Percentiles rank a stretch among this genome's conserved stretches.
phyloP scores from a whole-genome alignment of 2,888 invertebrate genomes.

The Odontothrips loti region DNA sequence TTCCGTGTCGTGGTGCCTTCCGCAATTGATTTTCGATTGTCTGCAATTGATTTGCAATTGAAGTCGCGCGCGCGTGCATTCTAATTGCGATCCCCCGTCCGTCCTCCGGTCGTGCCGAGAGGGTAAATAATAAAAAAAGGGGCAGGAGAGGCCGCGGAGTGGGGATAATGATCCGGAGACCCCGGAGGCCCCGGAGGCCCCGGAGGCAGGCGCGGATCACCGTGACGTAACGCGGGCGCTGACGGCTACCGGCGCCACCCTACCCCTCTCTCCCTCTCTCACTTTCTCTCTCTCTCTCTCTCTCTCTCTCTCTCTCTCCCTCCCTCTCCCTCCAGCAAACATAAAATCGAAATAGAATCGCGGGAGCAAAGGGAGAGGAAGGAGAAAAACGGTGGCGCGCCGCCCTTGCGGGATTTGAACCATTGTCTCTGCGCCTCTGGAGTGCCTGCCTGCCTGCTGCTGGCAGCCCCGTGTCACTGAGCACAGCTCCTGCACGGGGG shows the following conservation, averaged over 20 bases:
- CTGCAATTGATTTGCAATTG: constrained; percentile 10
- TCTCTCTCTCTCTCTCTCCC: background rate
- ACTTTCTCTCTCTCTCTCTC: background rate
- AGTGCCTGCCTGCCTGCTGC: no score
- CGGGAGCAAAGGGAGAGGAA: background rate
- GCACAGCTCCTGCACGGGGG: background rate
- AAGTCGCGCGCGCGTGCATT: background rate
- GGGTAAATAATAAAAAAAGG: background rate
- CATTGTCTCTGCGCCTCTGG: no score
- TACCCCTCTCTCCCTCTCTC: background rate
- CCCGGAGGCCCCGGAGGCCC: no score
- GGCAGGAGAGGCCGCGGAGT: background rate
- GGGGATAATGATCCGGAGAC: background rate
- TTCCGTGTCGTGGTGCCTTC: background rate
- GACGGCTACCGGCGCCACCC: background rate
- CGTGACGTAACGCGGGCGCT: no score
- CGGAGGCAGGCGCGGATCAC: no score
- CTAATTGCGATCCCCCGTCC: background rate
- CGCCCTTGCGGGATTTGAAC: background rate
- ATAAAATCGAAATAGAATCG: background rate
- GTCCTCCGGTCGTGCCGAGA: background rate
- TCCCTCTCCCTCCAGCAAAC: background rate
- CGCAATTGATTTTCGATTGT: constrained; percentile 23
- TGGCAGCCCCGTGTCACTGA: no score
- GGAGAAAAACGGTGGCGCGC: background rate